Evolutionary conservation across 2,888 invertebrate genomes (phyloP), one percentile per base, ranked within the genome.

Genomic region (Microplitis deprimator): DNA sequence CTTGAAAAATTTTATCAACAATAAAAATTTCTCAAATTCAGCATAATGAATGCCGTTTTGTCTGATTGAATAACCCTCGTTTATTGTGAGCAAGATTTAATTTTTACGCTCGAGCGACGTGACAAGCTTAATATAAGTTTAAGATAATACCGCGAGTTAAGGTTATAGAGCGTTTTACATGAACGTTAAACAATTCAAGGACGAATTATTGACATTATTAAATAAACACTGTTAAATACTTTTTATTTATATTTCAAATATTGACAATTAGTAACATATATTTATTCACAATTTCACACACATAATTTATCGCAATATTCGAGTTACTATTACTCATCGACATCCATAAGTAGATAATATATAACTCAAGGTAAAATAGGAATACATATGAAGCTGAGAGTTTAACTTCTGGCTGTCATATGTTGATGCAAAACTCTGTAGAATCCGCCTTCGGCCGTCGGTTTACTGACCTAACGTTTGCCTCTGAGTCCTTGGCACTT

Each of bases 391-490:
- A n/a, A 73, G 38, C 59, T n/a, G 8, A 60, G 50, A 29, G 39
- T 5, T 29, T 60, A 60, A 69, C 69, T 76, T 76, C 65, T 59
- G 64, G 75, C 67, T 75, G 68, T 41, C 70, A 77, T 79, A 69
- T 68, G 69, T 60, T 67, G 68, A 67, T 61, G 64, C 64, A 50
- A 75, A 71, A 68, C 16, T 39, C 40, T 10, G 16, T 69, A 41
- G 39, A 65, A 71, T 62, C 71, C 64, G 68, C 74, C 64, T 68
- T 67, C 71, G 16, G 70, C 61, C 72, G 77, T 50, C 79, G 80
- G 76, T 80, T 80, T 80, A 84, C 85, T 85, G 85, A 85, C 85
- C 85, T 85, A 84, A 81, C 85, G 82, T 82, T 81, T 81, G 50
- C 50, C 50, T 81, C 75, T 77, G 77, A 82, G 81, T 83, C 84